These are phyloP conservation scores for Apamea anceps DNA, from an alignment of 2,888 invertebrate species.

Conservation along the genomic window DNA sequence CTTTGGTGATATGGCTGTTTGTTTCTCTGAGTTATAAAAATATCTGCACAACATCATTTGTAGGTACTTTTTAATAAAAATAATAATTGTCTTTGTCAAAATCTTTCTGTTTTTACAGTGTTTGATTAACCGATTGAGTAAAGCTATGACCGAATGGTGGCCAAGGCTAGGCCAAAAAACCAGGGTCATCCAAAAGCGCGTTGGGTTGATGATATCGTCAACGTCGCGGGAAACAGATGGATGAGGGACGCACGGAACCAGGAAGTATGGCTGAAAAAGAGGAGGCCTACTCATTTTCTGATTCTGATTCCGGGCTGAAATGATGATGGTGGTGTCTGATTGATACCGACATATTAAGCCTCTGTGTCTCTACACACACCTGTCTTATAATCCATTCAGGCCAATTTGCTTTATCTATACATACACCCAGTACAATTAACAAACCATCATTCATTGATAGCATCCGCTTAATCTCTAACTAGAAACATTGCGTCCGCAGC, in stretches of 20 bases:
- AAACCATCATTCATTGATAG: slow-evolving; percentile 18
- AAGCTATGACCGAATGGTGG: background rate
- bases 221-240: background rate
- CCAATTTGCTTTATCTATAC: background rate
- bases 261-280: background rate
- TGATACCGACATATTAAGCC: background rate
- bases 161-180: background rate
- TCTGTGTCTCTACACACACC: background rate
- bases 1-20: background rate
- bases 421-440: slow-evolving; percentile 15
- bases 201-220: background rate
- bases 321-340: background rate
- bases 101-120: background rate
- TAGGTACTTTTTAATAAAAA: background rate
- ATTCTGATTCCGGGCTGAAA: background rate
- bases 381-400: background rate
- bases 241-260: background rate
- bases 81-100: too few species aligned
- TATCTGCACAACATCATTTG: background rate
- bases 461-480: slow-evolving; percentile 39
- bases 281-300: background rate
- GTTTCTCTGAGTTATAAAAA: background rate
- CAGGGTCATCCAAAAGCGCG: background rate
- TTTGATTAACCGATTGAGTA: background rate
- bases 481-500: slow-evolving; percentile 49